Percentiles rank a stretch among this genome's conserved stretches.
Conservation (phyloP, 1,140 invertebrate species). For the Yoshiicerus persimilis region DNA sequence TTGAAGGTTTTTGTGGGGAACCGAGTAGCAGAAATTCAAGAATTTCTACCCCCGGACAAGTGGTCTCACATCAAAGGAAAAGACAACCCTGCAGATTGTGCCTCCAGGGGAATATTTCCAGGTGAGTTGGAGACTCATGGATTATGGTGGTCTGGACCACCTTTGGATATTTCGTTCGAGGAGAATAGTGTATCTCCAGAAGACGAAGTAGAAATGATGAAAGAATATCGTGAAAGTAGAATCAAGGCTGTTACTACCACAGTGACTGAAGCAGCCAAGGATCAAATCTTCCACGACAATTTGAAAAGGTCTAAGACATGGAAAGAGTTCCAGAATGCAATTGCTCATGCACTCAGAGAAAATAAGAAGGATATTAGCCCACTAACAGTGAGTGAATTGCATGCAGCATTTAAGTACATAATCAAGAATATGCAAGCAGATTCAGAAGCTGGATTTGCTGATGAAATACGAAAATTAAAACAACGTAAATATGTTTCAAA, state of each 20-base stretch:
- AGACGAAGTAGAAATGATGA: background rate
- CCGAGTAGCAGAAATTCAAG: conserved; percentile 52
- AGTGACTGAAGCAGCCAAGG: background rate
- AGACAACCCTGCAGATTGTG: conserved; percentile 55
- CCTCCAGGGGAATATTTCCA: conserved; percentile 53
- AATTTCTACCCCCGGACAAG: conserved; percentile 21
- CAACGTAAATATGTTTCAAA: background rate
- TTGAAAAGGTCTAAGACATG: no score
- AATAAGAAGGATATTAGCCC: no score
- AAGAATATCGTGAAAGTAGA: background rate
- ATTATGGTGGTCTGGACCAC: conserved; percentile 55
- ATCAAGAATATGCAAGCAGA: no score
- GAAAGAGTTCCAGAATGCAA: no score
- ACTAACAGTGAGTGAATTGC: no score
- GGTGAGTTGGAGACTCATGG: conserved; percentile 43
- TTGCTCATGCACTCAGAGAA: no score
- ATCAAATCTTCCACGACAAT: background rate
- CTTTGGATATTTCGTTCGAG: no score
- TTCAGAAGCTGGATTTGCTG: background rate
- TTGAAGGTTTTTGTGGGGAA: conserved; percentile 56
- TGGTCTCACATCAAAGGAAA: conserved; percentile 52
- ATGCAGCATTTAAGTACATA: no score
- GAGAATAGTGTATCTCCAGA: background rate
- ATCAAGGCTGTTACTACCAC: background rate
- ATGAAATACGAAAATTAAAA: background rate